Base-by-base conservation (phyloP, 2,888 invertebrate species). In the Aleiodes leptofemur region DNA sequence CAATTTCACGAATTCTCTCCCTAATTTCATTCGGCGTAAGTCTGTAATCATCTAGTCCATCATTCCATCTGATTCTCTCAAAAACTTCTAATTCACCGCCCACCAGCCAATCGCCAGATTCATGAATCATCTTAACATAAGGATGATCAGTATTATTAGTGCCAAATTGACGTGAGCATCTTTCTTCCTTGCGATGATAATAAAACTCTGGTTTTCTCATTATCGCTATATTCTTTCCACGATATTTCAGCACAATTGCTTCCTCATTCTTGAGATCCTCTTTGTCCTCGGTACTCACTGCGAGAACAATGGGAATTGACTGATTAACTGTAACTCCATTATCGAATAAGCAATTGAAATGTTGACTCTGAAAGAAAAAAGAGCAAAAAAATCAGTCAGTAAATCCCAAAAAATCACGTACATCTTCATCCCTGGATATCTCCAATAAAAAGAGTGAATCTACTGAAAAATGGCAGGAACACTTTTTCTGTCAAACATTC, bases 11-110 rank as follows among this genome's bases (percentile, higher is more conserved):
- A 89, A 98, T 98, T 86, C 93, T 95, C 31, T 90, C 89, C 48
- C 96, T 91, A 13, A 99, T 92, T 87, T 99, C 97, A 86, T 96
- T 96, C 0, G 99, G 99, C 0, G 98, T 99, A n/a, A 98, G 91
- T 9, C 99, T 92, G 90, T 97, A 99, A 72, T 95, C 91, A 90
- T 99, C 99, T 64, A 99, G 91, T 0, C 98, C 99, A 89, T 99
- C 99, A 87, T 96, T 92, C 98, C 98, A 99, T 77, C 91, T 91
- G 73, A 99, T 95, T 69, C 96, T 92, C 84, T 96, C 95, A 69
- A 99, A 91, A 31, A 97, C 98, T 87, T 98, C 96, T 64, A 99
- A 86, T 77, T 96, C 96, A 6, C 99, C 99, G 29, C 99, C 99
- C 9, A 96, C 95, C 73, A 99, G 91, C 96, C 97, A 99, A 83